phyloP scores from a whole-genome alignment of 2,113 vertebrate genomes.

The Hassar affinis region DNA sequence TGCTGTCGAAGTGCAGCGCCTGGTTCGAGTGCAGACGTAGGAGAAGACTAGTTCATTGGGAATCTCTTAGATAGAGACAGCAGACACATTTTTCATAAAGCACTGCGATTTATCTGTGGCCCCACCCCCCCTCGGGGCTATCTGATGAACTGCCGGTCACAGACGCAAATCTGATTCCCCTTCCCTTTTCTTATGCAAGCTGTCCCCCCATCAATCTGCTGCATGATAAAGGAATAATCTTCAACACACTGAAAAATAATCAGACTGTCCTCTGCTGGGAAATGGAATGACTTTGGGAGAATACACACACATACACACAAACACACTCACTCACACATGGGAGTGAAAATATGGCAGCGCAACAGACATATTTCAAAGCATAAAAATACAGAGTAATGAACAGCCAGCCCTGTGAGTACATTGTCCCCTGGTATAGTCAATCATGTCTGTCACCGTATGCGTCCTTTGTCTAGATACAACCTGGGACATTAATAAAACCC shows the following conservation, averaged over 20 bases:
- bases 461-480: background rate
- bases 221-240: conserved; percentile 69
- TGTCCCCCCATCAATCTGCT: conserved; percentile 47
- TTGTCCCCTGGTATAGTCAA: conserved; percentile 5
- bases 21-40: conserved; percentile 48
- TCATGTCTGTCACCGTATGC: background rate
- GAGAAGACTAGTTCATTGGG: conserved; percentile 62
- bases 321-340: conserved; percentile 8
- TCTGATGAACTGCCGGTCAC: conserved; percentile 73
- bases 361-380: conserved; percentile 13
- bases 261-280: conserved; percentile 60
- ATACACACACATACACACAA: conserved; percentile 14
- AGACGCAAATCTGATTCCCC: conserved; percentile 66
- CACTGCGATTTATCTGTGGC: conserved; percentile 66
- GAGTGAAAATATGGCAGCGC: conserved; percentile 18
- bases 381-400: conserved; percentile 37
- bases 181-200: conserved; percentile 61
- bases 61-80: conserved; percentile 58
- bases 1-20: conserved; percentile 8
- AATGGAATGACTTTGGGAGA: conserved; percentile 64
- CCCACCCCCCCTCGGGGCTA: conserved; percentile 64
- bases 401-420: conserved; percentile 12
- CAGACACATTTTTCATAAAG: conserved; percentile 69
- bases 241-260: conserved; percentile 67
- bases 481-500: conserved; percentile 2